Conservation (phyloP, 37 sponge, comb jelly and placozoan genomes). For the Spongia lamella region DNA sequence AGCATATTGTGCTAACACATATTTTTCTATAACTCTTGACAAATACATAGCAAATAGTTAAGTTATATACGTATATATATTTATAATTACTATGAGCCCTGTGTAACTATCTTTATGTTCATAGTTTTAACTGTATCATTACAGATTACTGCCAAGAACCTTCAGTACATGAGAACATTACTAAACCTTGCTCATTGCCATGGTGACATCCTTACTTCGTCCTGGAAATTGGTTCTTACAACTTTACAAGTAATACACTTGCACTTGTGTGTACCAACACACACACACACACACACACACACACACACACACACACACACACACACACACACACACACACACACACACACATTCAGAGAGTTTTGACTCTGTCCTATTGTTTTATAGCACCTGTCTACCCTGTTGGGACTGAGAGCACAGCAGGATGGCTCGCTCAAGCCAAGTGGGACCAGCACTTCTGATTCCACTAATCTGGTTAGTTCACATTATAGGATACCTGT, state of each 20-base stretch:
- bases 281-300: too few species aligned
- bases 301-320: too few species aligned
- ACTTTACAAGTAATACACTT: constrained; percentile 79
- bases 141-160: constrained; percentile 75
- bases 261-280: too few species aligned
- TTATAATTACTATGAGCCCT: not conserved
- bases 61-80: not conserved
- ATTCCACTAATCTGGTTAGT: constrained; percentile 19
- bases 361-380: too few species aligned
- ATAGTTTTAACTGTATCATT: too few species aligned
- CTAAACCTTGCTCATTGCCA: constrained; percentile 82
- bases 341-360: too few species aligned
- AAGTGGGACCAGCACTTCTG: not conserved
- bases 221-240: constrained; percentile 82
- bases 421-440: constrained; percentile 25
- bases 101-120: not conserved
- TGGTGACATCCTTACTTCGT: constrained; percentile 75
- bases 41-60: not conserved
- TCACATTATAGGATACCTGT: too few species aligned
- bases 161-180: constrained; percentile 84
- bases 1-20: not conserved
- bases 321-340: too few species aligned
- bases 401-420: constrained; percentile 45
- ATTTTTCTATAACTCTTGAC: not conserved
- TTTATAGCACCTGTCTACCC: constrained; percentile 38